Evolutionary conservation across 2,888 invertebrate genomes (phyloP).

Genomic region (Tenthredo livida): DNA sequence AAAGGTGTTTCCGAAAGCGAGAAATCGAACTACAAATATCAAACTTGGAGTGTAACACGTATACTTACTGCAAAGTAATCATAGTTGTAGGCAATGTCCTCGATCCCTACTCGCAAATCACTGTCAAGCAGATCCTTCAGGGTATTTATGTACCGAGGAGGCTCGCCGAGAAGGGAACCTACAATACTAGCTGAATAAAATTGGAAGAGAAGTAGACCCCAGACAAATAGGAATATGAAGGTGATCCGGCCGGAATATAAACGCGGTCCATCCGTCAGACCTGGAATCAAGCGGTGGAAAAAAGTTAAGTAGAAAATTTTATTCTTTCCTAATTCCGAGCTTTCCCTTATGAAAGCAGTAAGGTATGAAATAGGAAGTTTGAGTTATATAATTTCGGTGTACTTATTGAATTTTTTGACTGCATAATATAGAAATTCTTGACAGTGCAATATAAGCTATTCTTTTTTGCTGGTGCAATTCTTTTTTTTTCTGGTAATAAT

Average conservation of each 20-base stretch:
- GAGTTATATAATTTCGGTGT: no score
- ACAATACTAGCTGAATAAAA: constrained; percentile 76
- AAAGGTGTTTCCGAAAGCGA: neutral
- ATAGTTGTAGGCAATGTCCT: constrained; percentile 72
- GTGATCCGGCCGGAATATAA: constrained; percentile 77
- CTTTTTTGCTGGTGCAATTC: neutral
- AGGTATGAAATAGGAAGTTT: no score
- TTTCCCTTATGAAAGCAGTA: no score
- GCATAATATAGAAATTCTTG: neutral
- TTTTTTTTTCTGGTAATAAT: neutral
- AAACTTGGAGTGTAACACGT: neutral
- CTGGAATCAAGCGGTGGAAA: constrained; percentile 68
- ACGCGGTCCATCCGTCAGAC: constrained; percentile 76
- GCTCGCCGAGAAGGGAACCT: constrained; percentile 71
- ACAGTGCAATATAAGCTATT: neutral
- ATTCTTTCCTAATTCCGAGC: no score
- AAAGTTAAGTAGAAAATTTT: no score
- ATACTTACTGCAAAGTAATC: constrained; percentile 69
- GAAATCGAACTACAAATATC: neutral
- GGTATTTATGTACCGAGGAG: constrained; percentile 71
- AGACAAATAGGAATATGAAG: constrained; percentile 70
- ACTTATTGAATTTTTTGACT: neutral
- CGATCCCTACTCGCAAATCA: constrained; percentile 70
- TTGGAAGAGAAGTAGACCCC: constrained; percentile 73
- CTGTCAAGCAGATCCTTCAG: constrained; percentile 71